Evolutionary conservation across 2,888 invertebrate genomes (phyloP).

Genomic region (Athalia rosae): DNA sequence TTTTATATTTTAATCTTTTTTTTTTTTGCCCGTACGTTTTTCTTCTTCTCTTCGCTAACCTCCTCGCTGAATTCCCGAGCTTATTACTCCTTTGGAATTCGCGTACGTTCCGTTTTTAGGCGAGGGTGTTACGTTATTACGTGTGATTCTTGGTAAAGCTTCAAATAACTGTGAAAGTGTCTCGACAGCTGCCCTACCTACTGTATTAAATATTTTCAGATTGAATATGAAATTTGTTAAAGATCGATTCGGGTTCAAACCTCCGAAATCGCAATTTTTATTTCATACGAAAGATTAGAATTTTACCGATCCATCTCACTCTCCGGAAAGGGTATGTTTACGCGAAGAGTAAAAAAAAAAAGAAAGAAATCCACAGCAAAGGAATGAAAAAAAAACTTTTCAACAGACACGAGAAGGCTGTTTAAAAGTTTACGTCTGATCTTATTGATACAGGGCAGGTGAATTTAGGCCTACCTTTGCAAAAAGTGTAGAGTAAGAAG

Average conservation of each 20-base stretch:
- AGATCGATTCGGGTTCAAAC: neutral
- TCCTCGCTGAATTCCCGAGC: neutral
- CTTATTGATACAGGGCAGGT: neutral
- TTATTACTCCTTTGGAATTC: slow-evolving; percentile 34
- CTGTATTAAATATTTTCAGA: no score
- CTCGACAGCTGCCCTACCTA: slow-evolving; percentile 13
- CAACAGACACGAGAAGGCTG: neutral
- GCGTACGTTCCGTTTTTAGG: neutral
- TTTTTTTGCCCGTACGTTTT: neutral
- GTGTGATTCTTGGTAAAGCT: neutral
- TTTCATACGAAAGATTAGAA: neutral
- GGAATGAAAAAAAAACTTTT: neutral
- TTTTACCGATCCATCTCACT: neutral
- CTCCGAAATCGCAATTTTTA: neutral
- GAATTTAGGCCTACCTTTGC: neutral
- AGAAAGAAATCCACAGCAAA: neutral
- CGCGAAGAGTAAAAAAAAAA: neutral
- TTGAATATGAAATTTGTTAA: neutral
- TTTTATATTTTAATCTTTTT: neutral
- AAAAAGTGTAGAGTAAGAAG: neutral
- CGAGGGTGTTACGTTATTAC: slow-evolving; percentile 17
- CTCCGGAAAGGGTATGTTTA: neutral
- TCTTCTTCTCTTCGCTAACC: neutral
- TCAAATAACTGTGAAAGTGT: slow-evolving; percentile 22
- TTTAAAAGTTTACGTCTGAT: no score